Percentiles rank a stretch among this genome's conserved stretches.
These are phyloP conservation scores for Drosophila chauvacae DNA, from an alignment of 1,140 invertebrate genomes.

Conservation along the genomic window DNA sequence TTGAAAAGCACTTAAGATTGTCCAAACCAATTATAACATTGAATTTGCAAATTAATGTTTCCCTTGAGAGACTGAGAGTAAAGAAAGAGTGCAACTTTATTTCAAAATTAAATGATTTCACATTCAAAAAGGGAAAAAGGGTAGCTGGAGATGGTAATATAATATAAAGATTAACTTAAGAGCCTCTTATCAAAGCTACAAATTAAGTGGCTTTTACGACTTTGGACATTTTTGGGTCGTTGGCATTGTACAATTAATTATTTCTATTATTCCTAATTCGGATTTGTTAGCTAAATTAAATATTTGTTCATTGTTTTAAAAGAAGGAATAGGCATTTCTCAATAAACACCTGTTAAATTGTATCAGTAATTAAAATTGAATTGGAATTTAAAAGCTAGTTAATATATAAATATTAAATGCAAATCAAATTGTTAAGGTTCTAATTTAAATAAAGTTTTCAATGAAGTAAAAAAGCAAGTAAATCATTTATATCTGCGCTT, in stretches of 20 bases:
- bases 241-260: neutral
- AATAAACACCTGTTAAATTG: neutral
- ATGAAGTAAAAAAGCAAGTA: neutral
- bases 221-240: neutral
- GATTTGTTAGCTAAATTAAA: neutral
- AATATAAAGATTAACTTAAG: neutral
- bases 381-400: too few species aligned
- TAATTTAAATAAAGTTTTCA: neutral
- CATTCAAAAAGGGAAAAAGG: neutral
- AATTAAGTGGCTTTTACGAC: neutral
- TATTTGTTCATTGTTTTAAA: neutral
- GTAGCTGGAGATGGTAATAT: neutral
- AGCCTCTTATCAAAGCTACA: neutral
- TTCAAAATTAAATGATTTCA: neutral
- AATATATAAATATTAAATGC: too few species aligned
- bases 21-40: slow-evolving; percentile 22
- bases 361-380: neutral
- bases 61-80: neutral
- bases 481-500: neutral
- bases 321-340: neutral
- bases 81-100: neutral
- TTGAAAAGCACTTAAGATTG: slow-evolving; percentile 7
- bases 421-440: too few species aligned
- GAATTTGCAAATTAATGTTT: slow-evolving; percentile 1
- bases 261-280: neutral